Evolutionary conservation across 2,113 vertebrate genomes (phyloP).

Genomic region (Pteronura brasiliensis): DNA sequence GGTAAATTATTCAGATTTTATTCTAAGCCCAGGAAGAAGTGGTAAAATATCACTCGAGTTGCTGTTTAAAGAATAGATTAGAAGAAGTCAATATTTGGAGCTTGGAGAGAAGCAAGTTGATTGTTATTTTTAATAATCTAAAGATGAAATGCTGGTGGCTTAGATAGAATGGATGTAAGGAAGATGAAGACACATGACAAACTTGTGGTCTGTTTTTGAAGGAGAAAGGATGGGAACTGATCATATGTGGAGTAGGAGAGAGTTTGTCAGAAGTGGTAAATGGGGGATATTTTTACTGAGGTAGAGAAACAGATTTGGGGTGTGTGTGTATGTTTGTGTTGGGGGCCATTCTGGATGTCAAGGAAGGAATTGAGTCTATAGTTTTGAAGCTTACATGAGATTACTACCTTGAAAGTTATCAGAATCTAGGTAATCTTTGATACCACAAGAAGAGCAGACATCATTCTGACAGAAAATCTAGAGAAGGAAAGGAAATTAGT

Average conservation of each 20-base stretch:
- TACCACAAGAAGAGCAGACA: not conserved
- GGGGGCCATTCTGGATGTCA: not conserved
- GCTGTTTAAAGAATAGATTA: not conserved
- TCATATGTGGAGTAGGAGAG: not conserved
- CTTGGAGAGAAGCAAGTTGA: not conserved
- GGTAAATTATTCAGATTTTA: not conserved
- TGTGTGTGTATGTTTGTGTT: not conserved
- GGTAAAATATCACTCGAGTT: not conserved
- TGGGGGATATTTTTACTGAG: not conserved
- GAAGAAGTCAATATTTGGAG: not conserved
- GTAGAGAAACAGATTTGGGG: not conserved
- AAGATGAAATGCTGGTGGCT: not conserved
- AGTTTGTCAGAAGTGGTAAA: not conserved
- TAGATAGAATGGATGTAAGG: not conserved
- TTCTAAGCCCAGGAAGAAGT: not conserved
- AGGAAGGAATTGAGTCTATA: not conserved
- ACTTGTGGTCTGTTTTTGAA: not conserved
- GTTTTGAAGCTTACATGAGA: not conserved
- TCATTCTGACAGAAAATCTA: not conserved
- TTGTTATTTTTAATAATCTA: not conserved
- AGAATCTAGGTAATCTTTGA: not conserved
- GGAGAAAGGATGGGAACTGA: not conserved
- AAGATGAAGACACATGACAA: not conserved
- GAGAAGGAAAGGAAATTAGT: not conserved
- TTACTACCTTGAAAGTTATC: not conserved